Evolutionary conservation across 2,113 vertebrate genomes (phyloP).

Genomic region (Mionectes macconnelli): DNA sequence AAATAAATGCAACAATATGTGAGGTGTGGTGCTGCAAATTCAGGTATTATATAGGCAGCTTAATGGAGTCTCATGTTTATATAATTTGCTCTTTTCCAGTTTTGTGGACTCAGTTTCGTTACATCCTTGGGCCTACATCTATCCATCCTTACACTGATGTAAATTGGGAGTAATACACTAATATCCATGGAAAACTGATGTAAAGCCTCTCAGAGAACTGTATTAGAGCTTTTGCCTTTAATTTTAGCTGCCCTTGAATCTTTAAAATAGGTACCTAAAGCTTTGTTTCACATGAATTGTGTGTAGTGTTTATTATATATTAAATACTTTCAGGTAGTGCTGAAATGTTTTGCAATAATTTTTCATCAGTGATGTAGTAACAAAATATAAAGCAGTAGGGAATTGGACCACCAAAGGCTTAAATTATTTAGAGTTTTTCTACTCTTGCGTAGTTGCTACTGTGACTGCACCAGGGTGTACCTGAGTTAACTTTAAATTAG

Average conservation of each 20-base stretch:
- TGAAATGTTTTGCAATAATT: not conserved
- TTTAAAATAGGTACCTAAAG: not conserved
- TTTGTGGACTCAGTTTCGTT: not conserved
- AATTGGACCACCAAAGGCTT: not conserved
- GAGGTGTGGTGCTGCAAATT: not conserved
- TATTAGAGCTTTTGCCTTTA: not conserved
- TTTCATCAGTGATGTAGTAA: not conserved
- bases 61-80: not conserved
- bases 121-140: not conserved
- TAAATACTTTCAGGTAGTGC: not conserved
- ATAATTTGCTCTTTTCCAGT: not conserved
- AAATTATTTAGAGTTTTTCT: not conserved
- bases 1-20: not conserved
- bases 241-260: not conserved
- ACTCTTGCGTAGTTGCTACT: not conserved
- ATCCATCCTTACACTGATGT: not conserved
- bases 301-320: not conserved
- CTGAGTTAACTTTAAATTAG: not conserved
- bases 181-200: not conserved
- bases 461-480: not conserved
- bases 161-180: not conserved
- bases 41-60: not conserved
- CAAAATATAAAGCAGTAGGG: not conserved
- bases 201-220: not conserved
- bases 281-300: not conserved